These are phyloP conservation scores for Pangasius macronema DNA, from an alignment of 2,797 vertebrate species.

Conservation along the genomic window DNA sequence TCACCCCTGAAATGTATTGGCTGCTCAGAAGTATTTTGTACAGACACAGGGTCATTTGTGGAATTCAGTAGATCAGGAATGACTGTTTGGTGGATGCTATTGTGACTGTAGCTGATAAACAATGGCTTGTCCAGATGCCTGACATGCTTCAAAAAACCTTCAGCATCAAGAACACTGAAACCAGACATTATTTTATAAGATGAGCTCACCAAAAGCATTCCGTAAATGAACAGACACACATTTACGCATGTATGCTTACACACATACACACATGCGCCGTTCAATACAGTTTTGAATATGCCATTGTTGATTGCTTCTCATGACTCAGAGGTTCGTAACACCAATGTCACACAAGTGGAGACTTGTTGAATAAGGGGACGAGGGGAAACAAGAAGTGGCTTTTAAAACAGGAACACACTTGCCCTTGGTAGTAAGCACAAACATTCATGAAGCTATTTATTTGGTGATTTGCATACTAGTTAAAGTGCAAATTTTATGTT, in stretches of 20 bases:
- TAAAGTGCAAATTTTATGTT: not conserved
- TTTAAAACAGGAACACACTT: conserved; percentile 9
- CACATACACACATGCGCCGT: not conserved
- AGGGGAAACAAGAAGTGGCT: not conserved
- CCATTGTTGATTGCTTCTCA: not conserved
- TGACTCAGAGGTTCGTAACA: not conserved
- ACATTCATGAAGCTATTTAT: conserved; percentile 10
- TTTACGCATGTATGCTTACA: conserved; percentile 4
- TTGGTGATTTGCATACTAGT: conserved; percentile 8
- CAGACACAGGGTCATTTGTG: conserved; percentile 44
- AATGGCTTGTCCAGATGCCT: conserved; percentile 49
- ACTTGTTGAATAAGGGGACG: conserved; percentile 1
- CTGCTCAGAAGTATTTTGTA: conserved; percentile 36
- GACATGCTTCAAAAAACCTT: conserved; percentile 55
- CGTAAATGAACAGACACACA: conserved; percentile 39
- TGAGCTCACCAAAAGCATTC: conserved; percentile 46
- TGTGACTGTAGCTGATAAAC: conserved; percentile 50
- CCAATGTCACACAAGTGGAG: not conserved
- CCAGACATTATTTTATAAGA: conserved; percentile 44
- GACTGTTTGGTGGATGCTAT: conserved; percentile 43
- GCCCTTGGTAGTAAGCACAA: conserved; percentile 1
- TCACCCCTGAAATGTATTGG: conserved; percentile 24
- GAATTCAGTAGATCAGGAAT: conserved; percentile 53
- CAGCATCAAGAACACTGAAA: conserved; percentile 42
- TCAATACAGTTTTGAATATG: not conserved